Percentiles rank a stretch among this genome's conserved stretches.
These are phyloP conservation scores for Musca vetustissima DNA, from an alignment of 1,140 invertebrate species.

Conservation along the genomic window DNA sequence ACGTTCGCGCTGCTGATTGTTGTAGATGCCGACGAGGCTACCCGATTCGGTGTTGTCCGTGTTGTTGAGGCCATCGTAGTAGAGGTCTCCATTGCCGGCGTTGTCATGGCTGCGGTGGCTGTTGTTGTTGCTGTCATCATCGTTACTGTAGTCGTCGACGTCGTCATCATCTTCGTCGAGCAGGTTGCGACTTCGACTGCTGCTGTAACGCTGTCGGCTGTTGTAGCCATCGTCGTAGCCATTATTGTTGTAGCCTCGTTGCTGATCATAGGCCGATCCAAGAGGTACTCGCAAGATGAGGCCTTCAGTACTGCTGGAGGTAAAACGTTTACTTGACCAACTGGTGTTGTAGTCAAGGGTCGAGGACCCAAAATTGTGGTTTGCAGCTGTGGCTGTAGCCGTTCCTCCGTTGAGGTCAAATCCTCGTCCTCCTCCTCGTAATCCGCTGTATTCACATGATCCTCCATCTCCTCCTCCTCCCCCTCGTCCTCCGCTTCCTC, in stretches of 20 bases:
- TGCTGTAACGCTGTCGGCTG: slow-evolving; percentile 15
- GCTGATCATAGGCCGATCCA: slow-evolving; percentile 45
- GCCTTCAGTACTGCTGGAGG: slow-evolving; percentile 36
- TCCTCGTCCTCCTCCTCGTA: slow-evolving; percentile 15
- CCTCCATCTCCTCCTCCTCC: slow-evolving; percentile 24
- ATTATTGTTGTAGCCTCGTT: slow-evolving; percentile 18
- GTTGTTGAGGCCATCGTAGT: slow-evolving; percentile 9
- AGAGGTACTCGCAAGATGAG: slow-evolving; percentile 54
- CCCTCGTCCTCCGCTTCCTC: slow-evolving; percentile 25
- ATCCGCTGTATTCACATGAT: slow-evolving; percentile 12
- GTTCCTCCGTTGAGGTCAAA: slow-evolving; percentile 34
- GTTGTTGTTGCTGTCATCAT: slow-evolving; percentile 26
- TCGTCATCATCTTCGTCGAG: slow-evolving; percentile 28
- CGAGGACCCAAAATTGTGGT: slow-evolving; percentile 34
- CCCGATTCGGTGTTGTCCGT: slow-evolving; percentile 36
- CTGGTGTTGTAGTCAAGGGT: slow-evolving; percentile 32
- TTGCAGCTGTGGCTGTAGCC: slow-evolving; percentile 34
- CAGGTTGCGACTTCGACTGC: slow-evolving; percentile 22
- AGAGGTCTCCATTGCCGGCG: slow-evolving; percentile 25
- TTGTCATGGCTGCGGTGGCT: slow-evolving; percentile 21
- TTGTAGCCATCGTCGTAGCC: slow-evolving; percentile 20
- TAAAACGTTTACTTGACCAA: neutral
- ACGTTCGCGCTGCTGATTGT: slow-evolving; percentile 52
- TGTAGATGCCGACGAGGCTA: slow-evolving; percentile 52
- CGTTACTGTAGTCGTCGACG: slow-evolving; percentile 24